Evolutionary conservation across 2,888 invertebrate genomes (phyloP).

Genomic region (Hyposoter dolosus): DNA sequence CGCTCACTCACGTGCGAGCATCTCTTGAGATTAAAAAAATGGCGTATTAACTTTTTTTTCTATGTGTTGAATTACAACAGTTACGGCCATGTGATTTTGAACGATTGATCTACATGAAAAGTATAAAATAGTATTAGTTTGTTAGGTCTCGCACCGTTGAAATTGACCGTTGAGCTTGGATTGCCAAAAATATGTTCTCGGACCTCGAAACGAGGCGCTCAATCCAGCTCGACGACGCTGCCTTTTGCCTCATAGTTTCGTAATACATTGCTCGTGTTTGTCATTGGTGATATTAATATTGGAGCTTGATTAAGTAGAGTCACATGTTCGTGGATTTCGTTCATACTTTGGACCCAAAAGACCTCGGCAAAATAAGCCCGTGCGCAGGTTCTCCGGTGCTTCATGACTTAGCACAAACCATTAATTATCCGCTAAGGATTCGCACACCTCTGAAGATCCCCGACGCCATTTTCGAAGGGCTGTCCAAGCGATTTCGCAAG

Average conservation of each 20-base stretch:
- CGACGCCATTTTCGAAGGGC: background rate
- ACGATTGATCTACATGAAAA: constrained; percentile 52
- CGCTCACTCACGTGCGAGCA: constrained; percentile 11
- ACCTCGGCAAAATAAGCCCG: background rate
- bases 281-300: constrained; percentile 81
- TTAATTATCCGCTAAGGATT: constrained; percentile 1
- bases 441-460: background rate
- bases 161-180: constrained; percentile 62
- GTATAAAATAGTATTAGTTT: constrained; percentile 48
- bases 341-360: constrained; percentile 70
- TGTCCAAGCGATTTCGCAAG: background rate
- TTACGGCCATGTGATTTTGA: constrained; percentile 2
- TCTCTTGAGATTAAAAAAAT: background rate
- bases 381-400: background rate
- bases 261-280: constrained; percentile 67
- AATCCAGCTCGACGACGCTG: constrained; percentile 25
- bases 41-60: background rate
- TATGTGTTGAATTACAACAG: background rate
- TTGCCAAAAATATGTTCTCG: constrained; percentile 67
- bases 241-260: constrained; percentile 61
- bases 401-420: background rate
- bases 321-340: constrained; percentile 76
- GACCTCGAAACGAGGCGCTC: constrained; percentile 27
- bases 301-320: constrained; percentile 81
- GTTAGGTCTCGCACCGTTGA: constrained; percentile 65